Conservation (phyloP, 2,113 vertebrate species). For the Orthonyx spaldingii region DNA sequence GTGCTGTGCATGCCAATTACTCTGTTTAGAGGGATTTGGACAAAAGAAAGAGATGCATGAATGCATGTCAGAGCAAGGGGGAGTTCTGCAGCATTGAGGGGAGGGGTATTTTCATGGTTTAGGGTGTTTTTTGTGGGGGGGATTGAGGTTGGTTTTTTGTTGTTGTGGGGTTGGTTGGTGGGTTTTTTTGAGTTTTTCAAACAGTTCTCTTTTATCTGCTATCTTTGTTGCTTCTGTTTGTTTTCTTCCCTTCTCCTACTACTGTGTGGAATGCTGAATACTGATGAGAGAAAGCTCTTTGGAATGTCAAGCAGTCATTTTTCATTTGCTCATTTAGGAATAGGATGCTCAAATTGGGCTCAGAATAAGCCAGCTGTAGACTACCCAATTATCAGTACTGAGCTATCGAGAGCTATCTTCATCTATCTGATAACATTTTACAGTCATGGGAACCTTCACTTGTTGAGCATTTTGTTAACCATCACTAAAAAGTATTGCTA, state of each 20-base stretch:
- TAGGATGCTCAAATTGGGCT: neutral
- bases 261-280: neutral
- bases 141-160: neutral
- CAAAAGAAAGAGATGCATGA: neutral
- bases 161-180: neutral
- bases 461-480: neutral
- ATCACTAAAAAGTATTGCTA: neutral
- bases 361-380: neutral
- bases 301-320: constrained; percentile 30
- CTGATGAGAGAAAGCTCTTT: constrained; percentile 10
- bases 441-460: neutral
- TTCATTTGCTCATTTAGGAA: constrained; percentile 23
- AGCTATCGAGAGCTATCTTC: neutral
- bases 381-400: neutral
- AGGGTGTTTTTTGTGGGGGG: accelerated
- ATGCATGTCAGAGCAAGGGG: neutral
- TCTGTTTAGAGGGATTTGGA: neutral
- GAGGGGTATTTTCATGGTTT: neutral
- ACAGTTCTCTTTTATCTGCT: neutral
- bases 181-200: neutral
- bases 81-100: neutral
- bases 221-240: neutral
- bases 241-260: neutral
- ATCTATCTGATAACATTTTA: neutral
- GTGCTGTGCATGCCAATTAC: constrained; percentile 3